Conservation (phyloP, 2,888 invertebrate species). For the Parnassius glacialis region DNA sequence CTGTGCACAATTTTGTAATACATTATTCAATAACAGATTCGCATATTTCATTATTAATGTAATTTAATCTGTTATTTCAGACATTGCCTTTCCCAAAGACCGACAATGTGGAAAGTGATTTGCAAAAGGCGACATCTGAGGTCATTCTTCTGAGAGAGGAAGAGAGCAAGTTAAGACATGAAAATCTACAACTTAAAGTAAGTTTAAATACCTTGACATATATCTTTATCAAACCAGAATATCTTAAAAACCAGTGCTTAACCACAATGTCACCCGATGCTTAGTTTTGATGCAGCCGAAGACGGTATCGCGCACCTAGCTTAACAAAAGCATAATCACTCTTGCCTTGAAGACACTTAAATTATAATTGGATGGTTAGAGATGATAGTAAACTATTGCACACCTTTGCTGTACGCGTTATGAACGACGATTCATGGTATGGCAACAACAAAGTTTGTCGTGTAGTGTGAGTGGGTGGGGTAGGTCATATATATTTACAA, state of each 20-base stretch:
- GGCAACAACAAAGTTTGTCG: too few relatives aligned
- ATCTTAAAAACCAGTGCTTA: neutral
- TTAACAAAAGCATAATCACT: too few relatives aligned
- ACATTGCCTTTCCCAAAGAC: constrained; percentile 59
- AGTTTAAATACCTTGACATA: constrained; percentile 40
- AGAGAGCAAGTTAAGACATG: constrained; percentile 89
- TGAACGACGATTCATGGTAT: too few relatives aligned
- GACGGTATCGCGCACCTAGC: too few relatives aligned
- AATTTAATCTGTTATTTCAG: constrained; percentile 49
- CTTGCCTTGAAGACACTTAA: too few relatives aligned
- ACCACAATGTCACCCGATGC: neutral
- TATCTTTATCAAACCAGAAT: too few relatives aligned
- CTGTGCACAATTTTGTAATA: neutral
- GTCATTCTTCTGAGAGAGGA: constrained; percentile 89
- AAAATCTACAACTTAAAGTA: constrained; percentile 92
- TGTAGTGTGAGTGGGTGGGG: too few relatives aligned
- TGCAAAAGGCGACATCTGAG: constrained; percentile 87
- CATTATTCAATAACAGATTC: neutral
- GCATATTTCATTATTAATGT: neutral
- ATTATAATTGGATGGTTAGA: too few relatives aligned
- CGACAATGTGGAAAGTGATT: constrained; percentile 66
- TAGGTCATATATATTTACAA: too few relatives aligned
- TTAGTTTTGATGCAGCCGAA: too few relatives aligned
- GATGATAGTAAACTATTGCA: too few relatives aligned
- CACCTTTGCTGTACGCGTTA: too few relatives aligned